These are phyloP conservation scores for Uloborus diversus DNA, from an alignment of 1,140 invertebrate species.

Conservation along the genomic window DNA sequence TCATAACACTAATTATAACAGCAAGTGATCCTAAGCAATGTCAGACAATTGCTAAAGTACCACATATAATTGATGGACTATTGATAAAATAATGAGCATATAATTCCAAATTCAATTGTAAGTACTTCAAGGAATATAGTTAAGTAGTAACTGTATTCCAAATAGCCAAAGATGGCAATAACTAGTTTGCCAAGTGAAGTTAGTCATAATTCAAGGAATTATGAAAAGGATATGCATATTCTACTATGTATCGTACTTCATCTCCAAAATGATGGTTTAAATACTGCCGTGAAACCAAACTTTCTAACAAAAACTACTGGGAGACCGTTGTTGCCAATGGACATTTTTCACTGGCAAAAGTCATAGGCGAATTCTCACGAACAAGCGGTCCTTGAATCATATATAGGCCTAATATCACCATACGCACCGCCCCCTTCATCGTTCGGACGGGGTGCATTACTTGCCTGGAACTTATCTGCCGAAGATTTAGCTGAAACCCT, in stretches of 20 bases:
- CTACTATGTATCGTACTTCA: background rate
- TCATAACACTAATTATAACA: no score
- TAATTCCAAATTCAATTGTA: no score
- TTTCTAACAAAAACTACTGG: background rate
- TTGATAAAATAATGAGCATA: no score
- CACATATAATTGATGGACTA: no score
- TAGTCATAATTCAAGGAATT: background rate
- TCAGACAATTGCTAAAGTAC: no score
- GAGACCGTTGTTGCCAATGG: background rate
- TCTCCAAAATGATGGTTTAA: background rate
- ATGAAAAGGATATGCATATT: background rate
- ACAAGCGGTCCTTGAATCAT: slow-evolving; percentile 53
- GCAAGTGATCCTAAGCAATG: no score
- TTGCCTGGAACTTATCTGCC: slow-evolving; percentile 20
- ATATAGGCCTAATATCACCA: slow-evolving; percentile 56
- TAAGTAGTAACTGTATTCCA: no score
- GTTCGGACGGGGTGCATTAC: slow-evolving; percentile 30
- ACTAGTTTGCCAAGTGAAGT: no score
- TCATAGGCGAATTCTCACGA: slow-evolving; percentile 26
- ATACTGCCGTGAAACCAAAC: background rate
- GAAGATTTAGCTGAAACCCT: background rate
- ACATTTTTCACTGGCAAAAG: background rate
- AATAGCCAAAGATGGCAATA: no score
- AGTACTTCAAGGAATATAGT: no score
- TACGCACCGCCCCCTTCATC: slow-evolving; percentile 32